Evolutionary conservation across 2,797 vertebrate genomes (phyloP).

Genomic region (Nyctalus aviator): DNA sequence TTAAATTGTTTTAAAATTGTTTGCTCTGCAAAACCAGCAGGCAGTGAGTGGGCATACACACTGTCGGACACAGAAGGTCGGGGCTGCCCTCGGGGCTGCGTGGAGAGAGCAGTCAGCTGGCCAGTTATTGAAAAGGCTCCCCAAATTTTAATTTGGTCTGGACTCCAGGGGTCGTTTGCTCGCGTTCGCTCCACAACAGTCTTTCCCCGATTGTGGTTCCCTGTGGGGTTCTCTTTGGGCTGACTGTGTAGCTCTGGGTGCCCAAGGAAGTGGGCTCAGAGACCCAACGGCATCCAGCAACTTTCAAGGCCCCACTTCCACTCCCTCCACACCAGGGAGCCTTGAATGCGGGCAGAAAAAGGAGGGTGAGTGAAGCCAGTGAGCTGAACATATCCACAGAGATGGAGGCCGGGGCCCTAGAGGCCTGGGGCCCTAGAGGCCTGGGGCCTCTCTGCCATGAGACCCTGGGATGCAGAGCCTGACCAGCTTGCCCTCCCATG

Average conservation of each 20-base stretch:
- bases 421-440: background rate
- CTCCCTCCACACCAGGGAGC: rapidly evolving
- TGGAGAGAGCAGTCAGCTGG: too few relatives aligned
- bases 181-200: too few relatives aligned
- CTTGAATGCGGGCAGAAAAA: background rate
- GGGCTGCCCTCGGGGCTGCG: too few relatives aligned
- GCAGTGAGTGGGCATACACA: too few relatives aligned
- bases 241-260: background rate
- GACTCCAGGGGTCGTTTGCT: too few relatives aligned
- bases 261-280: background rate
- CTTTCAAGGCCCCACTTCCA: background rate
- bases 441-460: background rate
- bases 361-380: background rate
- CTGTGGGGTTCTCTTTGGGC: background rate
- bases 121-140: too few relatives aligned
- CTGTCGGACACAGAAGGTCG: too few relatives aligned
- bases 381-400: background rate
- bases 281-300: background rate
- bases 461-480: background rate
- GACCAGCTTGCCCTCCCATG: background rate
- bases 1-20: too few relatives aligned
- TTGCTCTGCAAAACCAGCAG: too few relatives aligned
- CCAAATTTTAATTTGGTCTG: too few relatives aligned
- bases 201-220: background rate
- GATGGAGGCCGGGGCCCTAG: background rate